Evolutionary conservation across 2,888 invertebrate genomes (phyloP).

Genomic region (Eucriotettix oculatus): DNA sequence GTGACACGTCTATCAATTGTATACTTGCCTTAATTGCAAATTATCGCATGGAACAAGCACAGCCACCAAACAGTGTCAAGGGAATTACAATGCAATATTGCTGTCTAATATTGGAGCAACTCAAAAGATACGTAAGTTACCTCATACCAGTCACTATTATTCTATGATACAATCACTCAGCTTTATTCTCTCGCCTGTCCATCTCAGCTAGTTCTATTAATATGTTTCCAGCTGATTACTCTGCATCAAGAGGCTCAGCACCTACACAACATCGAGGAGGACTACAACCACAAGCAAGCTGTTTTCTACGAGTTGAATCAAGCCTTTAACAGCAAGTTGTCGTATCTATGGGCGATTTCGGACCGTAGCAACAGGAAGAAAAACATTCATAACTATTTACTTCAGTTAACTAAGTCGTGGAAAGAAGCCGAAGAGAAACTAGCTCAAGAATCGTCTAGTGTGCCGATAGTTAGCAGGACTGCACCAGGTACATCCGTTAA

Average conservation of each 20-base stretch:
- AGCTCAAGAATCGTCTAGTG: not conserved
- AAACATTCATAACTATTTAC: not conserved
- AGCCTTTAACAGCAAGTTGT: not conserved
- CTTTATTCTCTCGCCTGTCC: not conserved
- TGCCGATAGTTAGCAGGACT: not conserved
- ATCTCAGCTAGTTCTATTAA: too few relatives aligned
- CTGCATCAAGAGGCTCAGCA: not conserved
- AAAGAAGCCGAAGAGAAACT: not conserved
- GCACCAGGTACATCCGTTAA: not conserved
- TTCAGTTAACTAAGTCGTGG: not conserved
- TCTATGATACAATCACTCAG: too few relatives aligned
- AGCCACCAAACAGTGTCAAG: not conserved
- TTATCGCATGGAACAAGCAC: not conserved
- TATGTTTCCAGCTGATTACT: not conserved
- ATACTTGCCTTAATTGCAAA: too few relatives aligned
- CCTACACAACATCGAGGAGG: not conserved
- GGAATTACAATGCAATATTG: not conserved
- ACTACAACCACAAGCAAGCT: not conserved
- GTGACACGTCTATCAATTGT: too few relatives aligned
- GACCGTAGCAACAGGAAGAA: not conserved
- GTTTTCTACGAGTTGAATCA: not conserved
- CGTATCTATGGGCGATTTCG: not conserved
- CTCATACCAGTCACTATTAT: not conserved
- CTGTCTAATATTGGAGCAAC: not conserved
- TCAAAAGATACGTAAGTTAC: not conserved